Evolutionary conservation across 2,797 vertebrate species (phyloP), one percentile per base, ranked within the genome.

Genomic region (Triplophysa yarkandensis): DNA sequence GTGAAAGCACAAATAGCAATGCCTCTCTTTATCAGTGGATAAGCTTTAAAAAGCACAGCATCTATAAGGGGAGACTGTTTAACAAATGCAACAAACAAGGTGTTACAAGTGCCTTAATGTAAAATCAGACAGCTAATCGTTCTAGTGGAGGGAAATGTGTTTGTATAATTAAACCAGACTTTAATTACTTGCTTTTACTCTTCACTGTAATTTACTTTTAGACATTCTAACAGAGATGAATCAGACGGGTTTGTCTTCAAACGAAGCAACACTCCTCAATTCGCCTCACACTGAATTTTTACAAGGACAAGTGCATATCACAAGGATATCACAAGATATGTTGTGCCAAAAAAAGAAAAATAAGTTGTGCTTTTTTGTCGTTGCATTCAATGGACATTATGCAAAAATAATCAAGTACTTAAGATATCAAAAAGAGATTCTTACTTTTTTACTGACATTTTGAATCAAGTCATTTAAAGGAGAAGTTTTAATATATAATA

Each of bases 61-160:
- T 55, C 25, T 55, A 17, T 55, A 28, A 55, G 6, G 2, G 21
- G 27, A 28, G 23, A 2, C 0, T 28, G 30, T 55, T 55, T 25
- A 27, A 55, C 25, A 55, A 7, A 55, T 28, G 54, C 52, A 27
- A 52, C 43, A 52, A 52, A 52, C 9, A 54, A 27, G 13, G 50
- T 54, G 23, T 54, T 54, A 28, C 16, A 28, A 57, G 54, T 30
- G 14, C 16, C 16, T 28, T 57, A 57, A 21, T 39, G 48, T 54
- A 19, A 58, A 57, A 69, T n/a, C 52, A 41, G 10, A 55, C 34
- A 54, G 10, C 10, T 70, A 16, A 23, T 70, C 27, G 6, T 58
- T 21, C 21, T 46, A n/a, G 16, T 70, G 14, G 19, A 46, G 14
- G 14, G 7, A 16, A 60, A n/a, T 6, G 34, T 58, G 28, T 58